These are phyloP conservation scores for Reticulitermes speratus DNA, from an alignment of 1,140 invertebrate genomes.

Conservation along the genomic window DNA sequence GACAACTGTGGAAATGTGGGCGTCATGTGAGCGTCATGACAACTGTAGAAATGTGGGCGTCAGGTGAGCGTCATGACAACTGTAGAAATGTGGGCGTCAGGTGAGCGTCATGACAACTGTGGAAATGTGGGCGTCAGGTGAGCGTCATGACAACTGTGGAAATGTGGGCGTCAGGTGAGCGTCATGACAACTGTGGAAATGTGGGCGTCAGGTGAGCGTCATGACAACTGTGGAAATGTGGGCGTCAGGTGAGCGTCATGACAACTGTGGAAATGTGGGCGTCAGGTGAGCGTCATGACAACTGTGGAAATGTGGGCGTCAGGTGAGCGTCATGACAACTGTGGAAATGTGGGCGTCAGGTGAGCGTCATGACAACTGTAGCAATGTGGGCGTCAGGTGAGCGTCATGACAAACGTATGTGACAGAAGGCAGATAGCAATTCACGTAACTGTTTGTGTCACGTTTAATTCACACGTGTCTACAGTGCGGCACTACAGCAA, in stretches of 20 bases:
- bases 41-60: too few relatives aligned
- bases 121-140: slow-evolving; percentile 74
- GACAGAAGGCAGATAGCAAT: background rate
- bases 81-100: background rate
- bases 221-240: background rate
- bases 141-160: slow-evolving; percentile 29
- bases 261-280: too few relatives aligned
- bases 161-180: background rate
- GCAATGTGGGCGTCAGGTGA: background rate
- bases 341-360: slow-evolving; percentile 74
- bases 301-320: background rate
- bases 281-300: slow-evolving; percentile 57
- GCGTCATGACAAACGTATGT: background rate
- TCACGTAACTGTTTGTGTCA: background rate
- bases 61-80: slow-evolving; percentile 52
- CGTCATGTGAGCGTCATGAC: too few relatives aligned
- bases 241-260: too few relatives aligned
- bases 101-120: too few relatives aligned
- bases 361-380: slow-evolving; percentile 43
- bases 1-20: background rate
- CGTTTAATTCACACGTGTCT: too few relatives aligned
- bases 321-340: too few relatives aligned
- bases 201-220: slow-evolving; percentile 65
- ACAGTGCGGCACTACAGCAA: too few relatives aligned
- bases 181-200: too few relatives aligned